Evolutionary conservation across 1,140 invertebrate genomes (phyloP).

Genomic region (Drosophila orosa): DNA sequence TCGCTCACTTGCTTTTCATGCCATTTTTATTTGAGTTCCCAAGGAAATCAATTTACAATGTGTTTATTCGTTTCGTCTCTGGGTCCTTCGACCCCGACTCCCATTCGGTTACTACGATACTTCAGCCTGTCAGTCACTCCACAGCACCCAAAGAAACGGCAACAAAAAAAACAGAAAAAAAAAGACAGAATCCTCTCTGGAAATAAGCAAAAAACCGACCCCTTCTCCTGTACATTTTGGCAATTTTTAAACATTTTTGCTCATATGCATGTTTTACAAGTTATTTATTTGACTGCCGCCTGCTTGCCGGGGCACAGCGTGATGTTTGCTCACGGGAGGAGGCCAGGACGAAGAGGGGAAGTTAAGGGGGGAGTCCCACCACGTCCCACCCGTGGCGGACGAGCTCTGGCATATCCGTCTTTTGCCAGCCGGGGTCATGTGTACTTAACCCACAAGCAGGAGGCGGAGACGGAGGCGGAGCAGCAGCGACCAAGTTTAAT

Average conservation of each 20-base stretch:
- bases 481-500: slow-evolving; percentile 75
- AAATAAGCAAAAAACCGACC: background rate
- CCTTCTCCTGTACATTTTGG: slow-evolving; percentile 37
- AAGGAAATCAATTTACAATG: slow-evolving; percentile 83
- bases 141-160: slow-evolving; percentile 1
- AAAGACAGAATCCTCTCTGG: slow-evolving; percentile 10
- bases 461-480: background rate
- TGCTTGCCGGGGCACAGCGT: slow-evolving; percentile 25
- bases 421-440: slow-evolving; percentile 69
- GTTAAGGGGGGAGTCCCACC: slow-evolving; percentile 22
- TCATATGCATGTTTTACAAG: slow-evolving; percentile 83
- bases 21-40: slow-evolving; percentile 83
- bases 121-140: slow-evolving; percentile 5
- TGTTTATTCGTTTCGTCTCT: slow-evolving; percentile 80
- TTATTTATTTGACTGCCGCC: slow-evolving; percentile 76
- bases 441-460: slow-evolving; percentile 74
- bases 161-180: background rate
- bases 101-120: slow-evolving; percentile 62
- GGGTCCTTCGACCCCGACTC: slow-evolving; percentile 35
- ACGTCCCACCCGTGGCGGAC: slow-evolving; percentile 34
- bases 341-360: slow-evolving; percentile 4
- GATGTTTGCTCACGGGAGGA: slow-evolving; percentile 13
- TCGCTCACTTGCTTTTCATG: slow-evolving; percentile 79
- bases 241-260: slow-evolving; percentile 82
- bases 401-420: slow-evolving; percentile 29